Base-by-base conservation (phyloP, 2,888 invertebrate genomes). In the Ommatoiulus sabulosus region DNA sequence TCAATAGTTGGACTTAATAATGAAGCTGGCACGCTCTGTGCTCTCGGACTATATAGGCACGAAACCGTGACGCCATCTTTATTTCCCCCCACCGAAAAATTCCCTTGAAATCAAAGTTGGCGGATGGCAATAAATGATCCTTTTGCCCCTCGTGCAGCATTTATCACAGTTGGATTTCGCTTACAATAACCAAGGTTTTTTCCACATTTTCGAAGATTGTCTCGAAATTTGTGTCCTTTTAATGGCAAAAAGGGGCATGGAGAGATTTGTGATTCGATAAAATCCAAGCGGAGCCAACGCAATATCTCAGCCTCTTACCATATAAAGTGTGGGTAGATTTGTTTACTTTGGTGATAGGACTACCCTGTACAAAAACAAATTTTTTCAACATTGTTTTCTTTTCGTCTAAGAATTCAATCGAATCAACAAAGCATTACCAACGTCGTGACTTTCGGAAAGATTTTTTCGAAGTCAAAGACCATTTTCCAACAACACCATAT, bases 141-240 rank as follows among this genome's bases (percentile, higher is more conserved):
- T 12, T 57, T 57, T 57, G n/a, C 57, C 57, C 57, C n/a, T 57
- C 24, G 72, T 72, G 72, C 72, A 72, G 72, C 72, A 72, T 72
- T 72, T 72, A 72, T 72, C 72, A 72, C 72, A 72, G 72, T 72
- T 72, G 72, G 72, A 72, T 72, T 72, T 72, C 72, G 24, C 72
- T 72, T 72, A 72, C 72, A 72, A 72, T 72, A 24, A 48, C 10
- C 24, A 7, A 3, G 20, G 24, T 72, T 72, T 72, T 72, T 72
- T 72, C 57, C n/a, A 57, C 57, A 72, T 72, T 72, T 72, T 72
- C 8, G 24, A 24, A 57, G 57, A 72, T 72, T 72, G 72, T 72
- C 72, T 72, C 72, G 24, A 72, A 72, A 72, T 72, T 57, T 57
- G 57, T 57, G 72, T 72, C 72, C 72, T n/a, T 72, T 72, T 72